Conservation (phyloP, 2,113 vertebrate genomes). For the Myiopsitta monachus region DNA sequence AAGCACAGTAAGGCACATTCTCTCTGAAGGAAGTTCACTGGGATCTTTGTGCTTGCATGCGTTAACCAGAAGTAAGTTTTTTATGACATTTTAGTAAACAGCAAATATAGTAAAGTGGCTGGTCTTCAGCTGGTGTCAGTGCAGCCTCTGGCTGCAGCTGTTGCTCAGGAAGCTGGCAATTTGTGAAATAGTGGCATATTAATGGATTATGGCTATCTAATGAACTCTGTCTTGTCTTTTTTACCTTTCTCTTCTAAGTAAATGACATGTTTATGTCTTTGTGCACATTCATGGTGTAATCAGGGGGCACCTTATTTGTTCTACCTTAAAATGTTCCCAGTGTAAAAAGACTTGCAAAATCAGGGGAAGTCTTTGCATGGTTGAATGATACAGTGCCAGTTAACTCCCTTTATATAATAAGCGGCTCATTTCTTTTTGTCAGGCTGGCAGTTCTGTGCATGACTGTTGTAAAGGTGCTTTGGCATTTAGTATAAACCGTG, state of each 20-base stretch:
- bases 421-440: not conserved
- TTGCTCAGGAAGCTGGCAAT: not conserved
- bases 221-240: not conserved
- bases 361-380: not conserved
- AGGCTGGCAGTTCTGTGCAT: not conserved
- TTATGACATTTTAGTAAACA: not conserved
- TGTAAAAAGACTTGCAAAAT: not conserved
- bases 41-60: not conserved
- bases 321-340: not conserved
- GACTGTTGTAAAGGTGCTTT: conserved; percentile 11
- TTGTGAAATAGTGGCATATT: not conserved
- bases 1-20: not conserved
- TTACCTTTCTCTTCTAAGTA: not conserved
- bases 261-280: not conserved
- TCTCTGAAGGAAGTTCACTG: not conserved
- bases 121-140: not conserved
- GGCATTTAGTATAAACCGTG: not conserved
- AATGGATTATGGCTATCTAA: not conserved
- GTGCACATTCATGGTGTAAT: not conserved
- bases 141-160: not conserved
- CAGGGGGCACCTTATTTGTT: not conserved
- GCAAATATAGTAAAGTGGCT: not conserved
- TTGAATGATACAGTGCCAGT: not conserved
- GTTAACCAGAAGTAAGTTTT: not conserved
- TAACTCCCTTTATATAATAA: not conserved